A percentile compares a stretch with the other conserved stretches of the same genome.
phyloP scores from a whole-genome alignment of 2,113 vertebrate species.

The Eulacestoma nigropectus region DNA sequence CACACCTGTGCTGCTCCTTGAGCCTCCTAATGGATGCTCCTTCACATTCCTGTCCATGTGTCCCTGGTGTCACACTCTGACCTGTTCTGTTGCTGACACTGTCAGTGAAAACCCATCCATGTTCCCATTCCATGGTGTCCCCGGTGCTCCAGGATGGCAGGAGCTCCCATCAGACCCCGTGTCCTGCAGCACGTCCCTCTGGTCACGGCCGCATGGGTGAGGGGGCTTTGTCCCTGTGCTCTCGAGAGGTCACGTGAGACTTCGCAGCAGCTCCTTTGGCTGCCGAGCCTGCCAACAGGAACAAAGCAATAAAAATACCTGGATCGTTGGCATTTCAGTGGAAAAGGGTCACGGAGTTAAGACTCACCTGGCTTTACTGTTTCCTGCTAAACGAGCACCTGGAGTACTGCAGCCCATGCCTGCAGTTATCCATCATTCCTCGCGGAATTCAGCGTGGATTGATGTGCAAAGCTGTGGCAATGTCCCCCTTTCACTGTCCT shows the following conservation, averaged over 20 bases:
- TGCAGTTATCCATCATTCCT: not conserved
- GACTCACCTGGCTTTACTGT: not conserved
- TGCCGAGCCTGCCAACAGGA: not conserved
- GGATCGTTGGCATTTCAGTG: not conserved
- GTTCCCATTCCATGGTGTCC: not conserved
- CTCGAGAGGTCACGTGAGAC: not conserved
- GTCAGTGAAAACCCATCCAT: rapidly evolving
- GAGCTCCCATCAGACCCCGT: rapidly evolving
- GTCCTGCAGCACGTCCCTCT: not conserved
- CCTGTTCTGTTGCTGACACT: not conserved
- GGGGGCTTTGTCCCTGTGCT: not conserved
- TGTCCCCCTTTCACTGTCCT: not conserved
- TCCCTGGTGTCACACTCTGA: not conserved
- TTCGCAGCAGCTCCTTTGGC: not conserved
- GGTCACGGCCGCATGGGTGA: rapidly evolving
- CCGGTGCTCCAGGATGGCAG: not conserved
- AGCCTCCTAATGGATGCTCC: too few species aligned
- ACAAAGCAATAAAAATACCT: not conserved
- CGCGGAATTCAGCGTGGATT: not conserved
- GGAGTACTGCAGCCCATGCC: not conserved
- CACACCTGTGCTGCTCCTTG: not conserved
- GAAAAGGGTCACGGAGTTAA: not conserved
- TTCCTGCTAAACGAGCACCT: not conserved
- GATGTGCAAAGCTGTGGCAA: not conserved
- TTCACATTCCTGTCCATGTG: not conserved